phyloP scores from a whole-genome alignment of 2,888 invertebrate genomes.

The Cryptus armator region DNA sequence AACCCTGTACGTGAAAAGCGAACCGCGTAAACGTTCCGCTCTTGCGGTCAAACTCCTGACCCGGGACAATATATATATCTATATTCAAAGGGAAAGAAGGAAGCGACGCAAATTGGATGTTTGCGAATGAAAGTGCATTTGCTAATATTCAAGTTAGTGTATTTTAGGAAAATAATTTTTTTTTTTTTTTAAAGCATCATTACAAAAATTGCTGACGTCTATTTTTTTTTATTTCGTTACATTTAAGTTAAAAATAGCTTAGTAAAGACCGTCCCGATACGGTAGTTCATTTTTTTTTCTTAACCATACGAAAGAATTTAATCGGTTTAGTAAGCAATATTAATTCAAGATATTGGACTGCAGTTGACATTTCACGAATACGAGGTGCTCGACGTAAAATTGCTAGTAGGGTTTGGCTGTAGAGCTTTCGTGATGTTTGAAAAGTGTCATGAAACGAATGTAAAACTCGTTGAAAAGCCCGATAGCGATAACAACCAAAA shows the following conservation, averaged over 20 bases:
- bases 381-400: constrained; percentile 17
- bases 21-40: constrained; percentile 71
- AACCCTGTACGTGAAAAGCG: constrained; percentile 24
- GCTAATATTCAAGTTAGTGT: neutral
- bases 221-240: neutral
- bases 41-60: constrained; percentile 62
- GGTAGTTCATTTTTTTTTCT: neutral
- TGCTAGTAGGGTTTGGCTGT: constrained; percentile 1
- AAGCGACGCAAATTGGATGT: neutral
- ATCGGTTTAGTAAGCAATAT: constrained; percentile 7
- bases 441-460: constrained; percentile 81
- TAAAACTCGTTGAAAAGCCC: constrained; percentile 81
- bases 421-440: constrained; percentile 77
- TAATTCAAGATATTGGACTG: constrained; percentile 33
- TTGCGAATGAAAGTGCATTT: neutral
- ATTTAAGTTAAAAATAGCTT: neutral
- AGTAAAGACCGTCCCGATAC: neutral
- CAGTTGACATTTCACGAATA: constrained; percentile 55
- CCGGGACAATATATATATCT: constrained; percentile 58
- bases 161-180: neutral
- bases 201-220: neutral
- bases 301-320: neutral
- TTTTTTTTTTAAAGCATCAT: too few species aligned
- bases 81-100: constrained; percentile 35
- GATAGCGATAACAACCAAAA: constrained; percentile 79